These are phyloP conservation scores for Pogonomyrmex barbatus DNA, from an alignment of 1,140 invertebrate genomes.

Conservation along the genomic window DNA sequence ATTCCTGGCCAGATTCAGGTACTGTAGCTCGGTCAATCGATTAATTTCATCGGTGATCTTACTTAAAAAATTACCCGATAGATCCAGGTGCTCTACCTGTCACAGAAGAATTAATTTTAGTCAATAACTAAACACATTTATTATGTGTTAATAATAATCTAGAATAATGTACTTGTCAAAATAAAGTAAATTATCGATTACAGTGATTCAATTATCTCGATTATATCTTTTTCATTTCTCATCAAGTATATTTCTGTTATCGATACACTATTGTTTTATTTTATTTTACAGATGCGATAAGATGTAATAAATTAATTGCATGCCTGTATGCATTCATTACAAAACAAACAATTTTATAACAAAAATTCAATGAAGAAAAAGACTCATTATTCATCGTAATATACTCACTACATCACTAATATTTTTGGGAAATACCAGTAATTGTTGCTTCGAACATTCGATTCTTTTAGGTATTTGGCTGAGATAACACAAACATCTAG, in stretches of 20 bases:
- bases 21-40: constrained; percentile 74
- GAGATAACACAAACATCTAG: constrained; percentile 74
- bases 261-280: neutral
- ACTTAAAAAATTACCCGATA: constrained; percentile 79
- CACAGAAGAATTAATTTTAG: neutral
- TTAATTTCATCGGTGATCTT: constrained; percentile 74
- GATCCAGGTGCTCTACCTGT: constrained; percentile 79
- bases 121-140: neutral
- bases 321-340: neutral
- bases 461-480: constrained; percentile 69
- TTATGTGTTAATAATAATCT: neutral
- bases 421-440: constrained; percentile 75
- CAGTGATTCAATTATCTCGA: constrained; percentile 13
- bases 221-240: neutral
- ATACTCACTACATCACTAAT: constrained; percentile 74
- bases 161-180: neutral
- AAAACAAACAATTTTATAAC: neutral
- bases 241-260: constrained; percentile 15
- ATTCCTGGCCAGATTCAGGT: constrained; percentile 81
- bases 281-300: neutral
- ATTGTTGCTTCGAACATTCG: constrained; percentile 69
- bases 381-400: neutral
- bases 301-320: neutral
- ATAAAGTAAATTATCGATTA: neutral
- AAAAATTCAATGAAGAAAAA: neutral